A percentile compares a stretch with the other conserved stretches of the same genome.
Conservation (phyloP, 2,888 invertebrate species). For the Archips xylosteana region DNA sequence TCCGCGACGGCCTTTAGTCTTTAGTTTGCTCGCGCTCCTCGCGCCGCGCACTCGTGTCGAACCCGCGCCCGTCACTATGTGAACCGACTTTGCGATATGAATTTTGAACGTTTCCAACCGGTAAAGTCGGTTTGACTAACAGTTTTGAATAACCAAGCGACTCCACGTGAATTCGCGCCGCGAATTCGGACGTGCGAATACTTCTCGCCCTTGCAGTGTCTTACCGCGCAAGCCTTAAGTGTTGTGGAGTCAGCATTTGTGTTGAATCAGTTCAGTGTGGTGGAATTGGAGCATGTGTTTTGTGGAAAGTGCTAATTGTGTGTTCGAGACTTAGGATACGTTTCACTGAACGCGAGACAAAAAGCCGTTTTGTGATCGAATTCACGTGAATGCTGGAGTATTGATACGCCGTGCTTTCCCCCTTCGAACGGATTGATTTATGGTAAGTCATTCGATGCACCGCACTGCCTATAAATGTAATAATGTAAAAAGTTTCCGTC, state of each 20-base stretch:
- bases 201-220: constrained; percentile 78
- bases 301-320: constrained; percentile 77
- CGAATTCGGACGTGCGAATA: constrained; percentile 74
- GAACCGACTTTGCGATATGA: constrained; percentile 67
- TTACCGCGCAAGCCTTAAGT: constrained; percentile 76
- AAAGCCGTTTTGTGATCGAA: constrained; percentile 74
- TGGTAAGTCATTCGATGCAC: constrained; percentile 64
- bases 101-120: constrained; percentile 80
- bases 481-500: constrained; percentile 12
- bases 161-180: constrained; percentile 76
- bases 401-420: constrained; percentile 72
- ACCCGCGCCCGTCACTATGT: constrained; percentile 51
- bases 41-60: constrained; percentile 79
- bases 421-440: constrained; percentile 71
- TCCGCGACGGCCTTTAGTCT: constrained; percentile 69
- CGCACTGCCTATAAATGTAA: constrained; percentile 19
- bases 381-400: constrained; percentile 73
- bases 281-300: constrained; percentile 75
- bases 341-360: constrained; percentile 74
- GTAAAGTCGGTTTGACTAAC: constrained; percentile 77
- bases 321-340: constrained; percentile 68
- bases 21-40: constrained; percentile 81
- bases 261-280: constrained; percentile 69
- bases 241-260: constrained; percentile 72
- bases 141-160: constrained; percentile 70